Evolutionary conservation across 2,113 vertebrate species (phyloP).

Genomic region (Lathamus discolor): DNA sequence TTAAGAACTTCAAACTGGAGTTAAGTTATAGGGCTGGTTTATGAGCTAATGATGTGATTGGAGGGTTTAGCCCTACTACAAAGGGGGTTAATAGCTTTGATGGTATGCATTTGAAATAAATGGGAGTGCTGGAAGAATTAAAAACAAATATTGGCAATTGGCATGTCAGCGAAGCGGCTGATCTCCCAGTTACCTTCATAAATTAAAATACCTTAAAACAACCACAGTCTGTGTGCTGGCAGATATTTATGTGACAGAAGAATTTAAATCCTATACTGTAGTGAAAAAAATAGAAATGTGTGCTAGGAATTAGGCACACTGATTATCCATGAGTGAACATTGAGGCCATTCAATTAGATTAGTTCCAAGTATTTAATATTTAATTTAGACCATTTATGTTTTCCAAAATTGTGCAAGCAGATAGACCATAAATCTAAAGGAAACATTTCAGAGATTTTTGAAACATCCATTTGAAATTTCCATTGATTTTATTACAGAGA

Average conservation of each 20-base stretch:
- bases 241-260: not conserved
- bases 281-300: not conserved
- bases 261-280: not conserved
- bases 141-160: not conserved
- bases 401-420: not conserved
- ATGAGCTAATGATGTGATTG: not conserved
- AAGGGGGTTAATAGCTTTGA: not conserved
- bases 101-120: not conserved
- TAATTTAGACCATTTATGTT: not conserved
- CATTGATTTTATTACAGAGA: not conserved
- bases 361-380: conserved; percentile 35
- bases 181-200: not conserved
- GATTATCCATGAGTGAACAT: conserved; percentile 34
- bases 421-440: not conserved
- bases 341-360: conserved; percentile 37
- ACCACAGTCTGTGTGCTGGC: not conserved
- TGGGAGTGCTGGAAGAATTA: not conserved
- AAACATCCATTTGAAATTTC: not conserved
- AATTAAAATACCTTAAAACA: not conserved
- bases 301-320: not conserved
- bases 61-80: not conserved
- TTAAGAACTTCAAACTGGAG: not conserved
- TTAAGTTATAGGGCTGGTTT: not conserved
- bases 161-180: not conserved
- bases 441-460: not conserved